Base-by-base conservation (phyloP, 2,888 invertebrate genomes). In the Aquatica leii region DNA sequence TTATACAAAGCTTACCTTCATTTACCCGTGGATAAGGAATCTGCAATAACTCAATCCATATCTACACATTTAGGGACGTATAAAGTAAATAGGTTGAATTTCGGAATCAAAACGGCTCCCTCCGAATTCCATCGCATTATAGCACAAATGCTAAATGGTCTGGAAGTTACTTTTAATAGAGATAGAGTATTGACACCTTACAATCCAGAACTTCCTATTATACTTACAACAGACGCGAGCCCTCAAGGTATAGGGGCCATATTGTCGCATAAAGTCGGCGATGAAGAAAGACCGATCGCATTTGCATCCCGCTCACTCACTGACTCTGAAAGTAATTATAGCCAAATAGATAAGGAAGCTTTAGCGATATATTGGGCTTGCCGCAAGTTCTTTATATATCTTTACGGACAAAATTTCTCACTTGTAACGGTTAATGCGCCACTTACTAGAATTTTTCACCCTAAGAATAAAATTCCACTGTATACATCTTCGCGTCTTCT, bases 81-180 rank as follows among this genome's bases (percentile, higher is more conserved):
- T 5, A 37, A 37, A 37, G 37, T 37, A 37, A 37, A 37, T 37
- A 37, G 2, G 37, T 37, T 37, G 37, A 5, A 12, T 31, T 31
- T 31, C 31, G 31, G 31, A 31, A 31, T 31, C 4, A 31, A 31
- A 31, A 31, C 31, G 4, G 37, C 37, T n/a, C 37, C 37, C 37
- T 37, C 37, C 37, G 37, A 37, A 37, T 37, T 37, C 12, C 37
- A 37, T 37, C 37, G 37, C 37, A 37, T 37, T n/a, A 37, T 37
- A 37, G 3, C 37, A n/a, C 37, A 37, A 37, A n/a, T n/a, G n/a
- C 37, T 37, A 5, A 37, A 37, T 37, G 37, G 37, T 37, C 37
- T 37, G 37, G 37, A 37, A 5, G 37, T 11, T 37, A 37, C 12
- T 37, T 37, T 37, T 37, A 37, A 37, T 31, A 37, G 37, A 5